These are phyloP conservation scores for Cremastinae sp. DNA, from an alignment of 2,888 invertebrate genomes.

Conservation along the genomic window DNA sequence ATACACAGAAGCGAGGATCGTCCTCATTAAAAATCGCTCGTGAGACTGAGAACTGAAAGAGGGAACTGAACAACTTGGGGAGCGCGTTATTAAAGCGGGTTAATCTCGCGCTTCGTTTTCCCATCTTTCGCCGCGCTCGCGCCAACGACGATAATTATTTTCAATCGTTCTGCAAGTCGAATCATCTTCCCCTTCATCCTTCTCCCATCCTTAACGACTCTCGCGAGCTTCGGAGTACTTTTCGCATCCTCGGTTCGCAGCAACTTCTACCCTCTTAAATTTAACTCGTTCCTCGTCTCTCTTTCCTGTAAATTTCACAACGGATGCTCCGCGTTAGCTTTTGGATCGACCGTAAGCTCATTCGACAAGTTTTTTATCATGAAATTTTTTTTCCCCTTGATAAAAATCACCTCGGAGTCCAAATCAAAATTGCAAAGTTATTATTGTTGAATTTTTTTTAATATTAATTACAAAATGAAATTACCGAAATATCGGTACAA, in stretches of 20 bases:
- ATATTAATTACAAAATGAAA: no score
- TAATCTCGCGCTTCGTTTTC: conserved; percentile 40
- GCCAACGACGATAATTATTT: conserved; percentile 53
- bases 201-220: conserved; percentile 1
- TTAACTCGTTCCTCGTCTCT: neutral
- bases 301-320: neutral
- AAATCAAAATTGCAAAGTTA: no score
- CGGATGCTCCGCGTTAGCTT: no score
- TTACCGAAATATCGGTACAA: no score
- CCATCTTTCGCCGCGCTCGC: conserved; percentile 42
- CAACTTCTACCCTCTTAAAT: no score
- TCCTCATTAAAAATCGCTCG: conserved; percentile 44
- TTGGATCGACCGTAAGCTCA: no score
- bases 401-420: no score
- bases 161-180: conserved; percentile 24
- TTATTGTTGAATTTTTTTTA: no score
- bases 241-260: no score
- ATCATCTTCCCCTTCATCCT: conserved; percentile 11
- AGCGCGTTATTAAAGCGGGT: conserved; percentile 10
- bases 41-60: conserved; percentile 36
- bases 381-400: no score
- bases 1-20: conserved; percentile 30
- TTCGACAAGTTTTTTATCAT: no score
- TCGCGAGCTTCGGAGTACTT: neutral
- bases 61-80: neutral